Evolutionary conservation across 2,113 vertebrate genomes (phyloP).

Genomic region (Planiliza haematocheilus): DNA sequence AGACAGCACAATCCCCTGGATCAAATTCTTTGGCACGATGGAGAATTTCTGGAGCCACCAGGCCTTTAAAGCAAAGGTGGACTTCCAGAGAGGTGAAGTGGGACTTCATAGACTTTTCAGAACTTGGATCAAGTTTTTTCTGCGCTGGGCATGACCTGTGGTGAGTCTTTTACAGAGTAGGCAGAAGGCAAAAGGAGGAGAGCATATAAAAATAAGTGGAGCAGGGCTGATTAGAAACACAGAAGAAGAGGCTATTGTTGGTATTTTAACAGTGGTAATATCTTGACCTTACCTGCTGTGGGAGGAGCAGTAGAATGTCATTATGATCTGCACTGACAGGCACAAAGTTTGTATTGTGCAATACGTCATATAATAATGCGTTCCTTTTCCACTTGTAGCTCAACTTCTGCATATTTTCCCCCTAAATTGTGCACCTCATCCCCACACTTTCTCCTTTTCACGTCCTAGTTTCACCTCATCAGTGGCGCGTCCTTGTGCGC

Average conservation of each 20-base stretch:
- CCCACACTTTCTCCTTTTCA: neutral
- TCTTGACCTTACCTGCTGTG: slow-evolving; percentile 40
- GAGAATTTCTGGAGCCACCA: slow-evolving; percentile 61
- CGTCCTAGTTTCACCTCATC: slow-evolving; percentile 35
- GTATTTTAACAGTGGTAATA: slow-evolving; percentile 30
- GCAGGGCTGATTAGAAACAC: slow-evolving; percentile 49
- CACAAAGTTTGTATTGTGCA: too few species aligned
- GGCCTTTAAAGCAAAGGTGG: slow-evolving; percentile 51
- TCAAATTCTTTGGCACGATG: slow-evolving; percentile 64
- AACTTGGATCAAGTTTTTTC: slow-evolving; percentile 21
- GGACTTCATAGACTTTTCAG: slow-evolving; percentile 20
- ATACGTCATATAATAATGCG: slow-evolving; percentile 43
- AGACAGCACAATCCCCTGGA: slow-evolving; percentile 71
- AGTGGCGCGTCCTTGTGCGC: slow-evolving; percentile 2
- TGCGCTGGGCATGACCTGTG: slow-evolving; percentile 19
- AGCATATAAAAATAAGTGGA: slow-evolving; percentile 38
- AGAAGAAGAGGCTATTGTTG: slow-evolving; percentile 20
- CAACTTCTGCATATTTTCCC: too few species aligned
- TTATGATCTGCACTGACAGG: slow-evolving; percentile 38
- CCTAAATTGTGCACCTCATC: neutral
- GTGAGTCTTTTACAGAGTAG: slow-evolving; percentile 39
- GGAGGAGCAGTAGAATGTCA: slow-evolving; percentile 31
- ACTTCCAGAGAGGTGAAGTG: slow-evolving; percentile 24
- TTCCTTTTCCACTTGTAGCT: slow-evolving; percentile 5
- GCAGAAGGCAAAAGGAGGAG: slow-evolving; percentile 11